Evolutionary conservation across 2,888 invertebrate genomes (phyloP).

Genomic region (Oegoconia quadripuncta): DNA sequence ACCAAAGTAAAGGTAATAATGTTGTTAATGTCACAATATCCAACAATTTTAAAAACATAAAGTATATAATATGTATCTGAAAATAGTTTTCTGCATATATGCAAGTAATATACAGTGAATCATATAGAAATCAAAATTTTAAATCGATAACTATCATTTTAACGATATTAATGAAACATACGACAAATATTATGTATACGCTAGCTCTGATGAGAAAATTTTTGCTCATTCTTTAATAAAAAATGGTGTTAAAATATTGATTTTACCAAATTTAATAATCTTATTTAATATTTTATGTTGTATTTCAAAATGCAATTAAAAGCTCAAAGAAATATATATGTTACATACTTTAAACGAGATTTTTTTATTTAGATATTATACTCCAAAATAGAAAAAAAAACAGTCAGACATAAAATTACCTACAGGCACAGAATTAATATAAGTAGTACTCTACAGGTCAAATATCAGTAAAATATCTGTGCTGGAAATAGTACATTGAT

Average conservation of each 20-base stretch:
- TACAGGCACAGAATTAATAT: no score
- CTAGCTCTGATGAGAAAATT: slow-evolving; percentile 81
- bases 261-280: slow-evolving; percentile 87
- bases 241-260: slow-evolving; percentile 81
- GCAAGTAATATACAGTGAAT: slow-evolving; percentile 3
- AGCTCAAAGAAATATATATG: slow-evolving; percentile 93
- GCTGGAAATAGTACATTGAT: no score
- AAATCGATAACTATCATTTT: slow-evolving; percentile 79
- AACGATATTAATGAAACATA: slow-evolving; percentile 78
- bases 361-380: slow-evolving; percentile 55
- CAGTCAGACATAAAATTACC: neutral
- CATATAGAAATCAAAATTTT: slow-evolving; percentile 41
- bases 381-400: neutral
- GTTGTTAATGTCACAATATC: no score
- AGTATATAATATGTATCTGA: no score
- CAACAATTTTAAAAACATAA: no score
- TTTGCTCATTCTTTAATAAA: slow-evolving; percentile 81
- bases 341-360: slow-evolving; percentile 82
- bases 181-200: slow-evolving; percentile 88
- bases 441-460: no score
- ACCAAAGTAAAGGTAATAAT: no score
- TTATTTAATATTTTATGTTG: slow-evolving; percentile 91
- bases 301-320: slow-evolving; percentile 91
- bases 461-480: no score
- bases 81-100: neutral